Evolutionary conservation across 2,888 invertebrate genomes (phyloP).

Genomic region (Toxonevra muliebris): DNA sequence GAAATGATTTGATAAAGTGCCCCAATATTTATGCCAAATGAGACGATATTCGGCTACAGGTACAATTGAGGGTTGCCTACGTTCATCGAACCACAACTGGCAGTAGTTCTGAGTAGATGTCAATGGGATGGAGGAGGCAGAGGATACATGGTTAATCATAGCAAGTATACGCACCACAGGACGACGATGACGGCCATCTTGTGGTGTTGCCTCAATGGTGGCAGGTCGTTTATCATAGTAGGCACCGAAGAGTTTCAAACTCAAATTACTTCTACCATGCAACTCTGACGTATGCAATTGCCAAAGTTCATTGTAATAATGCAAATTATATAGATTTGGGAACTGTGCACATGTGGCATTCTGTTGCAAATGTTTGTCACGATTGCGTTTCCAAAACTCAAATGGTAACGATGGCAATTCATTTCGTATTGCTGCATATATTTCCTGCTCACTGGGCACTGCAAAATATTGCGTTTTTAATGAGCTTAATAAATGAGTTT

Average conservation of each 20-base stretch:
- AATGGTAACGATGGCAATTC: constrained; percentile 83
- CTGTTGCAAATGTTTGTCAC: constrained; percentile 66
- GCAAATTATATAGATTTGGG: constrained; percentile 83
- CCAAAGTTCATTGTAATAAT: constrained; percentile 94
- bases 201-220: constrained; percentile 67
- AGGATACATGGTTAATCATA: constrained; percentile 85
- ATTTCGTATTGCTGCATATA: too few relatives aligned
- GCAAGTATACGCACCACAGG: constrained; percentile 78
- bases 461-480: too few relatives aligned
- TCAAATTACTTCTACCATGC: constrained; percentile 75
- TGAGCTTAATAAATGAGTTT: too few relatives aligned
- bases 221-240: constrained; percentile 78
- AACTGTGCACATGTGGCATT: constrained; percentile 77
- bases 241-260: constrained; percentile 87
- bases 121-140: constrained; percentile 33
- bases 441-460: too few relatives aligned
- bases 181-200: constrained; percentile 66
- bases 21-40: constrained; percentile 91
- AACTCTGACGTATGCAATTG: constrained; percentile 70
- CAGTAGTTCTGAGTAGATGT: constrained; percentile 70
- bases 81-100: constrained; percentile 85
- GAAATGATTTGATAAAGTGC: constrained; percentile 78
- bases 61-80: constrained; percentile 77
- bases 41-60: constrained; percentile 86
- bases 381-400: constrained; percentile 73